Conservation (phyloP, 2,888 invertebrate species). For the Campaea margaritaria region DNA sequence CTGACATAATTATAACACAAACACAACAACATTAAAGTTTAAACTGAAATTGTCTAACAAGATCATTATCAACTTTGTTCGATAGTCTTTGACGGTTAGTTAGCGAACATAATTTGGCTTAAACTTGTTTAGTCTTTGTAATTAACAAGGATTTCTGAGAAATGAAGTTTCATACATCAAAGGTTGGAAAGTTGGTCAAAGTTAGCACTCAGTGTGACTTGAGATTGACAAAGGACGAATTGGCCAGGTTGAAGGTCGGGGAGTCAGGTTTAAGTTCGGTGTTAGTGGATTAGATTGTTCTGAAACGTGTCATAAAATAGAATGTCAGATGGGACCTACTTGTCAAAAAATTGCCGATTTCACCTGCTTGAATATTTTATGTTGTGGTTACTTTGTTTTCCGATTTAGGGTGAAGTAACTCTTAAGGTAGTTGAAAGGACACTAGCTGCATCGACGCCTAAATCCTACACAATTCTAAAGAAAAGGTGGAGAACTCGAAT, state of each 20-base stretch:
- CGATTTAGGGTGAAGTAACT: too few relatives aligned
- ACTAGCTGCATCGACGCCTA: too few relatives aligned
- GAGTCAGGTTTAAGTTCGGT: too few relatives aligned
- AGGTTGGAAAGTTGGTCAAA: conserved; percentile 21
- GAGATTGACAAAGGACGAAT: conserved; percentile 5
- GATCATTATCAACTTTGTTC: conserved; percentile 32
- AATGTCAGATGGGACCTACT: too few relatives aligned
- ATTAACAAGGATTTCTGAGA: conserved; percentile 21
- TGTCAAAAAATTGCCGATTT: too few relatives aligned
- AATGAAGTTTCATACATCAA: conserved; percentile 29
- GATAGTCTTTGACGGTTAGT: conserved; percentile 32
- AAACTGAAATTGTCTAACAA: conserved; percentile 16
- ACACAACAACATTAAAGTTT: neutral
- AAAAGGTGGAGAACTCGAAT: too few relatives aligned
- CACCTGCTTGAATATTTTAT: too few relatives aligned
- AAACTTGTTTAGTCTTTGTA: conserved; percentile 28
- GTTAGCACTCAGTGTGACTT: conserved; percentile 18
- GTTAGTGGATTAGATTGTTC: too few relatives aligned
- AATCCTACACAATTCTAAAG: too few relatives aligned
- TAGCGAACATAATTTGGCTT: conserved; percentile 29
- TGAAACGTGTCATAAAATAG: too few relatives aligned
- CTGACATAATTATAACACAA: neutral
- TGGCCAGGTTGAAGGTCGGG: neutral
- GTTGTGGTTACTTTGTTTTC: too few relatives aligned
- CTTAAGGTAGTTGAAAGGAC: too few relatives aligned